Conservation (phyloP, 2,797 vertebrate species). For the Sebastes hopkinsi region DNA sequence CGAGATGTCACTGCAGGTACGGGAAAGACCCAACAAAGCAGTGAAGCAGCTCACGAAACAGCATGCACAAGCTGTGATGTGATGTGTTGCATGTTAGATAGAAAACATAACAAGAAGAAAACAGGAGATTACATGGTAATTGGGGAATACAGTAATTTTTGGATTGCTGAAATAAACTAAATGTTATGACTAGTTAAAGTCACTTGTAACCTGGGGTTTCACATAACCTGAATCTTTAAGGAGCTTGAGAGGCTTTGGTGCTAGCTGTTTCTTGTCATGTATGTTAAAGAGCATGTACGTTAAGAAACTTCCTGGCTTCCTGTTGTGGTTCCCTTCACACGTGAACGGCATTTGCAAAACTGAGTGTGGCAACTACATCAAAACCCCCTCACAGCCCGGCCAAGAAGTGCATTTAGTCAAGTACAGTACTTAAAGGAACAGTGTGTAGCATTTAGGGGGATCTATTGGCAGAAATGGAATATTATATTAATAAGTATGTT, state of each 20-base stretch:
- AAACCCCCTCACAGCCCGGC: fast-evolving
- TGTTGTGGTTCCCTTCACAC: too few species aligned
- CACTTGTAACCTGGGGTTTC: neutral
- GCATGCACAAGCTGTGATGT: neutral
- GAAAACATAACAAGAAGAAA: neutral
- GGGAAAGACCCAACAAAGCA: too few species aligned
- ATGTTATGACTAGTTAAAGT: neutral
- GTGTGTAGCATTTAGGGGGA: too few species aligned
- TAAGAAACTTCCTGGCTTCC: too few species aligned
- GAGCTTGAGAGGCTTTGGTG: neutral
- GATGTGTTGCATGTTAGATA: neutral
- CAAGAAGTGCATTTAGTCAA: too few species aligned
- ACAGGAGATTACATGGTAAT: neutral
- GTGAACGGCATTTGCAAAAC: too few species aligned
- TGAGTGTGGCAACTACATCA: too few species aligned
- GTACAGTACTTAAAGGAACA: too few species aligned
- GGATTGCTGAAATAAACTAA: neutral
- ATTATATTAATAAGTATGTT: too few species aligned
- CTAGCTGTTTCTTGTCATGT: neutral
- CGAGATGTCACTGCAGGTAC: constrained; percentile 97
- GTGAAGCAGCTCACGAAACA: fast-evolving
- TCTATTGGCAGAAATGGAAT: too few species aligned
- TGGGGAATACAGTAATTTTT: neutral
- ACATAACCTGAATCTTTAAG: neutral
- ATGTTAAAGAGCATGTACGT: neutral